Percentiles rank a stretch among this genome's conserved stretches.
Evolutionary conservation across 2,113 vertebrate species (phyloP).

Genomic region (Glaucidium brasilianum): DNA sequence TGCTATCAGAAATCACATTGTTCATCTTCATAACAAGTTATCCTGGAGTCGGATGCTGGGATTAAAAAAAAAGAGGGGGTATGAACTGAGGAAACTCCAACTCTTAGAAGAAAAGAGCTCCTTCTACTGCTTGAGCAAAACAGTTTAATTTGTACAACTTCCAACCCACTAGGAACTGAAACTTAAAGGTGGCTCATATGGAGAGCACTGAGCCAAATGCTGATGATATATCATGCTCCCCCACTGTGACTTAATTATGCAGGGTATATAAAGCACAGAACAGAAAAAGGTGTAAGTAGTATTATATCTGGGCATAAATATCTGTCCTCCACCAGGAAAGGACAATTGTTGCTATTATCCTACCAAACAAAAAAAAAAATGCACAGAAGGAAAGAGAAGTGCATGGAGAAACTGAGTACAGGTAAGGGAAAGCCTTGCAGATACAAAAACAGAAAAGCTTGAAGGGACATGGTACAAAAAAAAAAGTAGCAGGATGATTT

Average conservation of each 20-base stretch:
- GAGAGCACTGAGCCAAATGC: not conserved
- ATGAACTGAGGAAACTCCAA: not conserved
- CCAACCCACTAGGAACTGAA: not conserved
- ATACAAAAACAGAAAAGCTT: not conserved
- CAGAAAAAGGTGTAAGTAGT: not conserved
- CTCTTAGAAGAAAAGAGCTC: not conserved
- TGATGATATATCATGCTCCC: rapidly evolving
- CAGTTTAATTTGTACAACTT: not conserved
- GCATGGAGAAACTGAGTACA: rapidly evolving
- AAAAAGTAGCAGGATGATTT: not conserved
- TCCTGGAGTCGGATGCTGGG: rapidly evolving
- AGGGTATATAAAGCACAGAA: not conserved
- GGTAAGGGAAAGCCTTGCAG: not conserved
- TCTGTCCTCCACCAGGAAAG: not conserved
- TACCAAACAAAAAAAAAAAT: not conserved
- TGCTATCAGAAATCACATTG: not conserved
- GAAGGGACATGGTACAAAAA: not conserved
- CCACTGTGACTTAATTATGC: not conserved
- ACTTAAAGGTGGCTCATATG: rapidly evolving
- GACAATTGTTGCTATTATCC: not conserved
- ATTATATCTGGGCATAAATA: not conserved
- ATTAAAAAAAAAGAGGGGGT: rapidly evolving
- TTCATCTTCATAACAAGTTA: not conserved
- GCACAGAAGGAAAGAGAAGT: not conserved
- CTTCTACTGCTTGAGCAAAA: not conserved